A percentile compares a stretch with the other conserved stretches of the same genome.
These are phyloP conservation scores for Melipona bicolor DNA, from an alignment of 2,888 invertebrate species.

Conservation along the genomic window DNA sequence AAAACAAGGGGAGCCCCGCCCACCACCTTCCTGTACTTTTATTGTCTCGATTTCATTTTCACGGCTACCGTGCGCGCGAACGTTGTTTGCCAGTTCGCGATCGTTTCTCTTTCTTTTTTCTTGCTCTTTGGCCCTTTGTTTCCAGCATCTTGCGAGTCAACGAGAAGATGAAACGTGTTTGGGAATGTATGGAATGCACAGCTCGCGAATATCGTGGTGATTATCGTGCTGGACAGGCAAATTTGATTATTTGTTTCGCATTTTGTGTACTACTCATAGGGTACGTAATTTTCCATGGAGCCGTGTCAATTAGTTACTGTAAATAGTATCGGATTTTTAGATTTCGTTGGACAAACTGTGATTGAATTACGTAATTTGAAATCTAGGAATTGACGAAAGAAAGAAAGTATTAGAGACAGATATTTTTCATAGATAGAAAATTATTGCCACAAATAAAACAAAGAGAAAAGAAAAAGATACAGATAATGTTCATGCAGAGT, in stretches of 20 bases:
- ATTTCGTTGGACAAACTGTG: too few species aligned
- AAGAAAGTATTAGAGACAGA: too few species aligned
- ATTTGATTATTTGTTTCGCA: background rate
- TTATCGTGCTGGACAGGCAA: background rate
- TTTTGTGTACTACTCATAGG: background rate
- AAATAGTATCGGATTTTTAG: too few species aligned
- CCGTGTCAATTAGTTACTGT: background rate
- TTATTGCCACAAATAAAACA: background rate
- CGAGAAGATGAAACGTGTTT: background rate
- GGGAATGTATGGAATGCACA: too few species aligned
- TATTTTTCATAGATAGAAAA: background rate
- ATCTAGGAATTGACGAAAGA: background rate
- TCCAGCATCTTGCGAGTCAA: background rate
- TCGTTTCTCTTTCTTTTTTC: background rate
- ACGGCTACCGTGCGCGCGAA: conserved; percentile 46
- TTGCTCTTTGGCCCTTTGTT: background rate
- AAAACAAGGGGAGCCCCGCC: conserved; percentile 65
- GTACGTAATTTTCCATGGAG: too few species aligned
- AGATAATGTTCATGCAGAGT: background rate
- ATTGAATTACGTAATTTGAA: background rate
- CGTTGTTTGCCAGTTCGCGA: conserved; percentile 19
- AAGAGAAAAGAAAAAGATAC: background rate
- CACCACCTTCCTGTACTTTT: conserved; percentile 56
- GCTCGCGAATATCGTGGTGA: background rate
- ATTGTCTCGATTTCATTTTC: conserved; percentile 65